A percentile compares a stretch with the other conserved stretches of the same genome.
Evolutionary conservation across 1,140 invertebrate species (phyloP).

Genomic region (Aphelenchoides avenae): DNA sequence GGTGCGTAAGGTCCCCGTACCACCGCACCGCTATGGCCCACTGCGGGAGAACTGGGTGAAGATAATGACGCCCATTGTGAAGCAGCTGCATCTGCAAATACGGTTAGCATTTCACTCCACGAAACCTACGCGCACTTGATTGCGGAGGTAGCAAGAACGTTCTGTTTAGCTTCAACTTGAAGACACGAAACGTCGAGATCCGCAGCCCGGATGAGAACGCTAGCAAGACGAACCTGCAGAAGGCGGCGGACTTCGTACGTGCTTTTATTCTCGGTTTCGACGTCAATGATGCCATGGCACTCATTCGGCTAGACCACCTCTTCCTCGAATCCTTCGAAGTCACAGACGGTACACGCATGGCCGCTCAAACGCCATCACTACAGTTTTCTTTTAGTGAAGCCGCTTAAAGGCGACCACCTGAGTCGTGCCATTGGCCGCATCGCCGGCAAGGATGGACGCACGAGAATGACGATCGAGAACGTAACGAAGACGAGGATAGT

Average conservation of each 20-base stretch:
- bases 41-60: conserved; percentile 94
- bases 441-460: conserved; percentile 92
- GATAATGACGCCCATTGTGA: conserved; percentile 90
- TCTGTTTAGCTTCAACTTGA: conserved; percentile 74
- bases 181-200: conserved; percentile 83
- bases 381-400: conserved; percentile 71
- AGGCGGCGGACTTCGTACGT: conserved; percentile 94
- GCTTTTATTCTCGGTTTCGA: conserved; percentile 95
- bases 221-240: conserved; percentile 87
- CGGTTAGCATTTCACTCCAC: conserved; percentile 62
- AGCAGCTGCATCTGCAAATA: conserved; percentile 87
- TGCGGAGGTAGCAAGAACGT: neutral
- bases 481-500: conserved; percentile 97
- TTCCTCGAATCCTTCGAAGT: conserved; percentile 96
- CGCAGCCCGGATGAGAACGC: conserved; percentile 59
- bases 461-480: conserved; percentile 98
- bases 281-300: conserved; percentile 88
- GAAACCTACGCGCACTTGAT: no score
- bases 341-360: conserved; percentile 69
- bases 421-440: conserved; percentile 89
- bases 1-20: conserved; percentile 67
- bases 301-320: conserved; percentile 89
- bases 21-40: conserved; percentile 77
- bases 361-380: no score
- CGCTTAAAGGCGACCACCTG: conserved; percentile 86